Evolutionary conservation across 2,888 invertebrate species (phyloP), one percentile per base, ranked within the genome.

Genomic region (Blastobasis lacticolella): DNA sequence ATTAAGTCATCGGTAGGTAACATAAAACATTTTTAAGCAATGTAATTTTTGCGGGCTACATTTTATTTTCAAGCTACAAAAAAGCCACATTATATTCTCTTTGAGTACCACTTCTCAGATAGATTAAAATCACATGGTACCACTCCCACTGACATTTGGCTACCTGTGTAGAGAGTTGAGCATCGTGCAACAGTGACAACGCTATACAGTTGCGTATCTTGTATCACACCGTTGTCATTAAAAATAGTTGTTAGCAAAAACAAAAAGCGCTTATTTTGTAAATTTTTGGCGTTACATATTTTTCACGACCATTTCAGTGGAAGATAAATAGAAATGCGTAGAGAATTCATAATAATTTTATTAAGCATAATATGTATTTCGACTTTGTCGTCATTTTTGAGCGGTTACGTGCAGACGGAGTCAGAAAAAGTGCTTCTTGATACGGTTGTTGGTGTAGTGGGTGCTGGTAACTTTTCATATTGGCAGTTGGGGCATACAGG

Each of bases 381-480:
- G 3, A 81, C 81, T 0, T 53, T 87, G 5, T 78, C 82, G 1
- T 80, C 84, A 0, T 57, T 84, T 5, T 49, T 85, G 7, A 71
- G 79, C 0, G 70, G 69, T 45, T 80, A 74, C 59, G 72, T 73
- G 42, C 78, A 70, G 46, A 61, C 71, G 45, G 75, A 77, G 45
- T 56, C 63, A 0, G 78, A 83, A 53, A 81, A 78, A 70, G 62
- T 83, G 50, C 63, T 85, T 0, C 58, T 87, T 56, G 84, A 87
- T 54, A 81, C 81, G 0, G 86, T 87, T 0, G 66, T 70, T 0
- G 87, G 88, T 0, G 61, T 64, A 0, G 87, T 88, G 0, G 81
- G 82, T 0, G 83, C 83, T 1, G 88, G 88, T 0, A 87, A 87
- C 67, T 86, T 85, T 57, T 83, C 88, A 0, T 88, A 84, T 52